Evolutionary conservation across 2,797 vertebrate species (phyloP), one percentile per base, ranked within the genome.

Genomic region (Acanthopagrus latus): DNA sequence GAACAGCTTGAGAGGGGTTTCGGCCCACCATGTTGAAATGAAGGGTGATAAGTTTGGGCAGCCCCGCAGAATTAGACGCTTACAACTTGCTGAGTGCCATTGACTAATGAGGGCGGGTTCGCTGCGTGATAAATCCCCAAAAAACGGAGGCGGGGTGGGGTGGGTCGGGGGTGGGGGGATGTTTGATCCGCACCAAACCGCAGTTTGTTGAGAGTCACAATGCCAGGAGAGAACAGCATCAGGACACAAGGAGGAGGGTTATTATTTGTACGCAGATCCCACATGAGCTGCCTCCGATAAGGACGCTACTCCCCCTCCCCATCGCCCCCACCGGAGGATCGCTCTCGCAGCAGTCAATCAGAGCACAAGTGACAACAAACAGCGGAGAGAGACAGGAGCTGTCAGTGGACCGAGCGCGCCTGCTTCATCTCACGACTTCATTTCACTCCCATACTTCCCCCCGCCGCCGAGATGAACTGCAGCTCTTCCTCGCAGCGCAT

Each of bases 1-100:
- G 94, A 94, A 89, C 87, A 80, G 88, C 90, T 87, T 94, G 91
- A 93, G 91, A 93, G 86, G 84, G 81, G 29, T 29, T 71, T 90
- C 74, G 76, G 88, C 90, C 91, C 86, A 82, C 83, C 90, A 84
- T 86, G 86, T 84, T 91, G 90, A 89, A 93, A 90, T 83, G 86
- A 91, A 84, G 89, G 83, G 89, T 87, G 90, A 92, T 93, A 89
- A 90, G 93, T 91, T 92, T 87, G 87, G 91, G 89, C 86, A 64
- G 85, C 90, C 89, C 86, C 69, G 58, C 78, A 72, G 84, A 92
- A 93, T 89, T 85, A 78, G 87, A 90, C 47, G 81, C 81, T 90
- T 90, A 93, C 91, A 93, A 92, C 88, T 91, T 92, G 91, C 90
- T 89, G 91, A 93, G 87, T 85, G 92, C 91, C 87, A 81, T 76